Percentiles rank a stretch among this genome's conserved stretches.
These are phyloP conservation scores for Chanos chanos DNA, from an alignment of 2,797 vertebrate genomes.

Conservation along the genomic window DNA sequence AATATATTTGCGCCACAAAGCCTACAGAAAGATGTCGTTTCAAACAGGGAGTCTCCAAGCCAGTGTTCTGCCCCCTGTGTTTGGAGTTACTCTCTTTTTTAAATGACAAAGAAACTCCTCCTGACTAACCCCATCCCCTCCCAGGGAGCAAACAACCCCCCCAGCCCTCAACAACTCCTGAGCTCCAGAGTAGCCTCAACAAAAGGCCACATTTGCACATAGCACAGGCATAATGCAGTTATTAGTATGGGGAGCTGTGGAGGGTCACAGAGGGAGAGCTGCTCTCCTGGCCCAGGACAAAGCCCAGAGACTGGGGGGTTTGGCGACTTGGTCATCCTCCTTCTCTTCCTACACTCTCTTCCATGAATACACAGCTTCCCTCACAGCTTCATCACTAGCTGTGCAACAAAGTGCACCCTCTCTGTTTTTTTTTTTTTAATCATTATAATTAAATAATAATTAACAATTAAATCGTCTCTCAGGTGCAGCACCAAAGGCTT, in stretches of 20 bases:
- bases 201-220: constrained; percentile 57
- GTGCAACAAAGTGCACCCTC: constrained; percentile 4
- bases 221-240: constrained; percentile 55
- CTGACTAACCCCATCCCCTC: constrained; percentile 32
- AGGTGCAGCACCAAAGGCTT: no score
- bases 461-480: no score
- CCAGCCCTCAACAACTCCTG: constrained; percentile 36
- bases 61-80: constrained; percentile 29
- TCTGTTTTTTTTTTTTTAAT: constrained; percentile 18
- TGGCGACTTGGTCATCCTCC: constrained; percentile 35
- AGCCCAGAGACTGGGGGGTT: constrained; percentile 37
- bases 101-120: constrained; percentile 56
- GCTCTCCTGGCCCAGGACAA: constrained; percentile 45
- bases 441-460: no score
- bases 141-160: constrained; percentile 13
- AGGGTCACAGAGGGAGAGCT: constrained; percentile 46
- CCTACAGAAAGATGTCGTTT: constrained; percentile 42
- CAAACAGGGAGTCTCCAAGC: constrained; percentile 41
- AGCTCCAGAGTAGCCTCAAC: constrained; percentile 46
- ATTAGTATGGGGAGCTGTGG: constrained; percentile 51
- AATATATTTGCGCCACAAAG: constrained; percentile 54
- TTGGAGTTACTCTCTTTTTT: constrained; percentile 47
- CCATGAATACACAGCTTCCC: constrained; percentile 32
- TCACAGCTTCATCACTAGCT: constrained; percentile 31
- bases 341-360: constrained; percentile 39